Percentiles rank a stretch among this genome's conserved stretches.
Conservation (phyloP, 2,113 vertebrate species). For the Holacanthus passer region DNA sequence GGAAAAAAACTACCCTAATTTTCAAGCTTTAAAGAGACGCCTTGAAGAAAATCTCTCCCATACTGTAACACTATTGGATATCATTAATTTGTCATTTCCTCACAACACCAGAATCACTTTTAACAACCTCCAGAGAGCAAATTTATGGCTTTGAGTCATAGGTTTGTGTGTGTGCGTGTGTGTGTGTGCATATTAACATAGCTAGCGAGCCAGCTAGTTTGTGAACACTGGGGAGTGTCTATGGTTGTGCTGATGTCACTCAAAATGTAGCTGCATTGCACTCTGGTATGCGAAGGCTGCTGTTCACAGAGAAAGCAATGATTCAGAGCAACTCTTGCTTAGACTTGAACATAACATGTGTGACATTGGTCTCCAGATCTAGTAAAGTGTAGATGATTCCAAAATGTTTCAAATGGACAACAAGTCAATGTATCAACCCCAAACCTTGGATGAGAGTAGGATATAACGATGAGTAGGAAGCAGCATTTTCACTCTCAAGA, state of each 20-base stretch:
- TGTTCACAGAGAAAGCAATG: not conserved
- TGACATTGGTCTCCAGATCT: not conserved
- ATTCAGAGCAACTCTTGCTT: slow-evolving; percentile 5
- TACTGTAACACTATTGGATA: not conserved
- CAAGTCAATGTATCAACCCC: not conserved
- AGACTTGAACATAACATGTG: not conserved
- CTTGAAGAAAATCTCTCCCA: not conserved
- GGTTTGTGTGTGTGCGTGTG: not conserved
- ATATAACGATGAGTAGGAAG: not conserved
- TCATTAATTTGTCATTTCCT: not conserved
- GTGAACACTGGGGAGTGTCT: not conserved
- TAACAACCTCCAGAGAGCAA: not conserved
- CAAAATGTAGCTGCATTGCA: slow-evolving; percentile 2
- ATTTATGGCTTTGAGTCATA: slow-evolving; percentile 17
- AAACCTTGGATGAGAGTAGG: not conserved
- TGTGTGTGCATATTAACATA: not conserved
- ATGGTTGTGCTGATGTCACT: not conserved
- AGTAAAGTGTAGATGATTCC: not conserved
- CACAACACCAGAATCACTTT: not conserved
- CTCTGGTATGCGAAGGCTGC: slow-evolving; percentile 4
- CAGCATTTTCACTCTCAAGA: not conserved
- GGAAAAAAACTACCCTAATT: not conserved
- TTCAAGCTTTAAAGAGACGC: not conserved
- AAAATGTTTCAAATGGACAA: too few relatives aligned
- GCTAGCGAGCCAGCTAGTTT: not conserved